These are phyloP conservation scores for Leptothorax acervorum DNA, from an alignment of 2,888 invertebrate species.

Conservation along the genomic window DNA sequence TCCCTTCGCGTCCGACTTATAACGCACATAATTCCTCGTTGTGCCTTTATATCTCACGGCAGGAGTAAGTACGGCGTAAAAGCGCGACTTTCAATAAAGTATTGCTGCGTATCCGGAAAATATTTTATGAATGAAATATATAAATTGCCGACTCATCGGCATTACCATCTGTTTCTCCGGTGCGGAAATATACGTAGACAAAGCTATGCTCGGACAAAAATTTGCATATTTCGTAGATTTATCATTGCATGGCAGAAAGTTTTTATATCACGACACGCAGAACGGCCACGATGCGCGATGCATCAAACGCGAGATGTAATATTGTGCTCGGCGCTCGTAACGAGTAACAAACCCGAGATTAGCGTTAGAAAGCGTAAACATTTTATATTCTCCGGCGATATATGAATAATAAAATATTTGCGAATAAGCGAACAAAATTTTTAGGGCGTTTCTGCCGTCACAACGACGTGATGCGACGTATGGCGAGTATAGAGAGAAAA, in stretches of 20 bases:
- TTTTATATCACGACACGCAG: conserved; percentile 17
- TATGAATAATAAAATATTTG: conserved; percentile 55
- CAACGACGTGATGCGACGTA: background rate
- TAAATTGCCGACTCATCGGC: conserved; percentile 55
- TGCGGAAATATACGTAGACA: conserved; percentile 22
- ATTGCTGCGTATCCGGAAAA: conserved; percentile 47
- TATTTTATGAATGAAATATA: conserved; percentile 55
- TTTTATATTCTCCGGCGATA: conserved; percentile 24
- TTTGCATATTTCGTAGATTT: conserved; percentile 54
- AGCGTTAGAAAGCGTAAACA: background rate
- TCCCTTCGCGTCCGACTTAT: conserved; percentile 59
- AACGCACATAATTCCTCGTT: conserved; percentile 37
- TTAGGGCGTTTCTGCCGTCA: conserved; percentile 3
- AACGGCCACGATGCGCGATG: conserved; percentile 8
- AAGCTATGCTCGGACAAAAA: conserved; percentile 42
- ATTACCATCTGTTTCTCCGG: conserved; percentile 23
- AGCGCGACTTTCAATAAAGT: conserved; percentile 13
- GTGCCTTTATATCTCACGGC: conserved; percentile 1
- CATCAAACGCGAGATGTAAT: conserved; percentile 11
- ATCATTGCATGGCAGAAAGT: conserved; percentile 10
- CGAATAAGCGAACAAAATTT: conserved; percentile 38
- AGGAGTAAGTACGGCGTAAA: conserved; percentile 23
- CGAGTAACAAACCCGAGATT: background rate
- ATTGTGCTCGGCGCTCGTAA: background rate
- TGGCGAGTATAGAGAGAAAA: background rate